phyloP scores from a whole-genome alignment of 2,797 vertebrate genomes.

The Siniperca scherzeri region DNA sequence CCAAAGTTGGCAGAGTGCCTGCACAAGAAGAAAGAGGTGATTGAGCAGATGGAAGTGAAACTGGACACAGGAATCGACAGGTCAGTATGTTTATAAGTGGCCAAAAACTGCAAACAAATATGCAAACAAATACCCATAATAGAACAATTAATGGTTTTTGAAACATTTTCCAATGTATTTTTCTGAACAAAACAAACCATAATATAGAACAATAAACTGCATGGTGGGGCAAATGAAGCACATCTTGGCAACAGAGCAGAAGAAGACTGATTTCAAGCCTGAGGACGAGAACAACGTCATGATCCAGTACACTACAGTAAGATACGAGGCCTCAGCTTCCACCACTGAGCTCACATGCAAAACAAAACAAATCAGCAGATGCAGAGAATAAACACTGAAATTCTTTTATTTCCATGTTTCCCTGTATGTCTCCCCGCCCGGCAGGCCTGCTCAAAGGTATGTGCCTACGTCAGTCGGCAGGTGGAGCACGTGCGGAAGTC shows the following conservation, averaged over 20 bases:
- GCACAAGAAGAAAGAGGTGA: constrained; percentile 99
- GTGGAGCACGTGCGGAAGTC: constrained; percentile 96
- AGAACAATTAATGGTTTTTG: not conserved
- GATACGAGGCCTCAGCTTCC: not conserved
- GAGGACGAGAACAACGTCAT: constrained; percentile 99
- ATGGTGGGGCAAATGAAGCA: constrained; percentile 99
- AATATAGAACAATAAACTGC: constrained; percentile 95
- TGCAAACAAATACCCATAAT: not conserved
- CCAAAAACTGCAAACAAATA: not conserved
- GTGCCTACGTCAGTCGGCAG: constrained; percentile 94
- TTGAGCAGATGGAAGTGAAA: constrained; percentile 99
- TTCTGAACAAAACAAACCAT: constrained; percentile 42
- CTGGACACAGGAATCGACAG: constrained; percentile 98
- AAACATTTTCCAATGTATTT: not conserved
- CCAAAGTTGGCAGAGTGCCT: constrained; percentile 98
- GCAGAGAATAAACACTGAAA: not conserved
- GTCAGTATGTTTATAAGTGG: constrained; percentile 79
- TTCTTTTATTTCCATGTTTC: not conserved
- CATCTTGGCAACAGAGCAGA: constrained; percentile 95
- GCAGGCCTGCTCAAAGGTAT: constrained; percentile 98
- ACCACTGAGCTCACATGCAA: constrained; percentile 32
- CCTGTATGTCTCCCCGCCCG: not conserved
- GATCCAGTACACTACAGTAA: constrained; percentile 97
- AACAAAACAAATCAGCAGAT: constrained; percentile 37
- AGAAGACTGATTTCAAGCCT: constrained; percentile 99